Base-by-base conservation (phyloP, 1,140 invertebrate species). In the Meloidogyne chitwoodi region DNA sequence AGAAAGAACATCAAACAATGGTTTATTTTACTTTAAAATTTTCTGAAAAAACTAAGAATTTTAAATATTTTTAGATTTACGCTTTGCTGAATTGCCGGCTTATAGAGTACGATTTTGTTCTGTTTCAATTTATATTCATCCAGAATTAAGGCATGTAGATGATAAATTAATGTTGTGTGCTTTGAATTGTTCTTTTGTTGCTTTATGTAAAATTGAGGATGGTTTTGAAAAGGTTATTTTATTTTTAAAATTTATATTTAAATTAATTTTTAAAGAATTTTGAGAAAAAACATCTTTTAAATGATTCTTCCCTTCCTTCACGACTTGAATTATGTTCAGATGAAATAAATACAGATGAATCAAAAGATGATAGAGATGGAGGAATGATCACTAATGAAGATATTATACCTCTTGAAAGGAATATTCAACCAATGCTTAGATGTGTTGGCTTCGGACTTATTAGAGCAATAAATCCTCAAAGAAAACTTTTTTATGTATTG, bases 401-500 rank as follows among this genome's bases (percentile, higher is more conserved):
- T 63, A 73, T 64, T 22, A 26, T 73, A 22, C 65, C 65, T 6
- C 5, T 67, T n/a, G 65, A 67, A 10, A 31, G 65, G 19, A 31
- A 19, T 22, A 56, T 56, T 34, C 24, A 29, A 5, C 77, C 77
- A 31, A 70, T 78, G 26, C 66, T 78, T 27, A 63, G 56, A 22
- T 78, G 77, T 34, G 10, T 75, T 64, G 77, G 77, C 16, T 78
- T 64, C 34, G 77, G 77, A 0, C 26, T 78, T 24, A 66, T 78
- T 63, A 22, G 77, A n/a, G 77, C 77, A 26, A 74, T 78, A 31
- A 68, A 80, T 29, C 19, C 34, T n/a, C 79, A 78, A 27, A 68
- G 62, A 63, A 62, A 73, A 31, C 16, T 78, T 2, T 80, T 80
- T 62, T 80, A 80, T 62, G 62, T 78, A 12, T 80, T 78, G 10